phyloP scores from a whole-genome alignment of 2,888 invertebrate genomes.

The Uloborus plumipes region DNA sequence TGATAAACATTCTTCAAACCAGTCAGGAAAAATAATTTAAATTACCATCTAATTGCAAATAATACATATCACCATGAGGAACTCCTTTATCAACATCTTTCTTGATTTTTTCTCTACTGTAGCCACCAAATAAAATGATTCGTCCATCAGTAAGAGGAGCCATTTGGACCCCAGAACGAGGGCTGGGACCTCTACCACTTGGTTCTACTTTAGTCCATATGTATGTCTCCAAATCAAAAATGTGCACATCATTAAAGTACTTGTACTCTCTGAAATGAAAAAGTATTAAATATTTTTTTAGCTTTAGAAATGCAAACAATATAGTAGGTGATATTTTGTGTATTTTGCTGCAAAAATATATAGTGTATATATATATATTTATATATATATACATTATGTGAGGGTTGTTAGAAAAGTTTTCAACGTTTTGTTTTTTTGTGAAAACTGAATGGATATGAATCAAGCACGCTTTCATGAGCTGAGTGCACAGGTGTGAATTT shows the following conservation, averaged over 20 bases:
- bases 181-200: conserved; percentile 76
- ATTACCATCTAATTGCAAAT: conserved; percentile 75
- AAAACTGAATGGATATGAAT: no score
- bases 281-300: background rate
- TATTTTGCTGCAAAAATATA: no score
- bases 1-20: no score
- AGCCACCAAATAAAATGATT: conserved; percentile 82
- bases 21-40: background rate
- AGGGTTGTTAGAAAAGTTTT: no score
- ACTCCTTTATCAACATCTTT: conserved; percentile 82
- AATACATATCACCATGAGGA: conserved; percentile 80
- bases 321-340: background rate
- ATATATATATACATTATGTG: no score
- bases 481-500: no score
- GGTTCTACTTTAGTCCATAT: conserved; percentile 82
- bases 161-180: conserved; percentile 87
- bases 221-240: conserved; percentile 85
- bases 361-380: no score
- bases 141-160: conserved; percentile 76
- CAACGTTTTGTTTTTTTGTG: no score
- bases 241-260: conserved; percentile 88
- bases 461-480: no score
- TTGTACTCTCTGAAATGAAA: conserved; percentile 78
- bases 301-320: background rate
- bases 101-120: conserved; percentile 81